Evolutionary conservation across 1,140 invertebrate genomes (phyloP), one percentile per base, ranked within the genome.

Genomic region (Glomeris maerens): DNA sequence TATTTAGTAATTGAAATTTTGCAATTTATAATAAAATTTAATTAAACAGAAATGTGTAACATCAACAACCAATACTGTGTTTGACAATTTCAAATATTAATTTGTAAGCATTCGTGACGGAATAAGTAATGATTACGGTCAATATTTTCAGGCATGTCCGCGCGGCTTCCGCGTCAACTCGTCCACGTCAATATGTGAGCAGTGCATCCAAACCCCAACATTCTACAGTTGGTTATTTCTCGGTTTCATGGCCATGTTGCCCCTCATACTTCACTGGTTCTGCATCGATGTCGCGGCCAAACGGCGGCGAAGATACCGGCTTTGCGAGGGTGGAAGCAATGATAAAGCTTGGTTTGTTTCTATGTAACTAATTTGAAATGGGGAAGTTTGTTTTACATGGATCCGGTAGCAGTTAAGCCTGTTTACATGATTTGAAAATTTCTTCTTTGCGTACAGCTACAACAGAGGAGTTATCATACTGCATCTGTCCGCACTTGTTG

Each of bases 161-260:
- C 67, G 86, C 53, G 90, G 89, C 0, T 90, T 70, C 53, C 66
- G 80, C 46, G 71, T 76, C 52, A 80, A 82, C 59, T 68, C 65
- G 0, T 70, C 69, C 14, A 48, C 25, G 21, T 80, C 76, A n/a
- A 66, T 74, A 3, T 96, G 91, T 66, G 67, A 77, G 23, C 76
- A 75, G 3, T 96, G 92, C 62, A 70, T 77, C 2, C 80, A 84
- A 49, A 68, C 71, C 17, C 81, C 87, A 0, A 70, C 75, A 27
- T 74, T 90, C n/a, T 95, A 96, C 62, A 91, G 95, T 62, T 92
- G 86, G 81, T 72, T 94, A 1, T 96, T 93, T 67, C 71, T 96
- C 14, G 84, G 86, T 1, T 96, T 95, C 60, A 93, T 95, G 85
- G 84, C 79, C 1, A 62, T 93, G 4, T 58, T 91, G 31, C 80